phyloP scores from a whole-genome alignment of 2,888 invertebrate genomes.

The Pristionchus exspectatus region DNA sequence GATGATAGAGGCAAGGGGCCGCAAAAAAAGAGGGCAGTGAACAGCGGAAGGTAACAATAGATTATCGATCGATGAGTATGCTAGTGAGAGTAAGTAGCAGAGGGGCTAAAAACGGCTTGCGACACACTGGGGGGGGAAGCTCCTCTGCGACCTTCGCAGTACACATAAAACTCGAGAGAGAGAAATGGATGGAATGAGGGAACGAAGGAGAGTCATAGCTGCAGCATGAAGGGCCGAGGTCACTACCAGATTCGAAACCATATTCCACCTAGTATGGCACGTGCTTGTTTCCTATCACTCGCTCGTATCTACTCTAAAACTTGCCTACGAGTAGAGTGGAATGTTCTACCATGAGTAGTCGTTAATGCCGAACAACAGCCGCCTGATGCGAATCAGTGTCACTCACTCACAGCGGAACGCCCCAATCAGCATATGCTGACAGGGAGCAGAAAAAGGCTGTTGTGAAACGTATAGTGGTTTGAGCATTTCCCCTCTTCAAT shows the following conservation, averaged over 20 bases:
- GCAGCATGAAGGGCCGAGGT: background rate
- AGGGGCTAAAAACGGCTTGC: conserved; percentile 16
- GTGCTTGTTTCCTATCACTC: background rate
- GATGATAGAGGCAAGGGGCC: background rate
- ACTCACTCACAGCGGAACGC: background rate
- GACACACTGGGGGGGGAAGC: background rate
- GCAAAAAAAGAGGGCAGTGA: conserved; percentile 11
- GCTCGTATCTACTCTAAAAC: background rate
- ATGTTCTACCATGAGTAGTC: background rate
- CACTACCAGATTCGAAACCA: background rate
- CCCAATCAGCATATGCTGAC: background rate
- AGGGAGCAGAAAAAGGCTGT: background rate
- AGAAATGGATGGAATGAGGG: background rate
- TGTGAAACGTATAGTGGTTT: background rate
- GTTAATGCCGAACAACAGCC: background rate
- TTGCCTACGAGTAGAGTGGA: background rate
- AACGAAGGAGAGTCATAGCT: background rate
- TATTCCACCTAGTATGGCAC: background rate
- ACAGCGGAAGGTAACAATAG: background rate
- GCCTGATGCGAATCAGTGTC: conserved; percentile 28
- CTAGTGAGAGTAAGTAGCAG: background rate
- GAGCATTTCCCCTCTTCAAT: background rate
- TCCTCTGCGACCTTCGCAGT: conserved; percentile 43
- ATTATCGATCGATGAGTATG: conserved; percentile 20
- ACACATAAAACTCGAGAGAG: conserved; percentile 45